Percentiles rank a stretch among this genome's conserved stretches.
phyloP scores from a whole-genome alignment of 2,113 vertebrate genomes.

The Silurus meridionalis region DNA sequence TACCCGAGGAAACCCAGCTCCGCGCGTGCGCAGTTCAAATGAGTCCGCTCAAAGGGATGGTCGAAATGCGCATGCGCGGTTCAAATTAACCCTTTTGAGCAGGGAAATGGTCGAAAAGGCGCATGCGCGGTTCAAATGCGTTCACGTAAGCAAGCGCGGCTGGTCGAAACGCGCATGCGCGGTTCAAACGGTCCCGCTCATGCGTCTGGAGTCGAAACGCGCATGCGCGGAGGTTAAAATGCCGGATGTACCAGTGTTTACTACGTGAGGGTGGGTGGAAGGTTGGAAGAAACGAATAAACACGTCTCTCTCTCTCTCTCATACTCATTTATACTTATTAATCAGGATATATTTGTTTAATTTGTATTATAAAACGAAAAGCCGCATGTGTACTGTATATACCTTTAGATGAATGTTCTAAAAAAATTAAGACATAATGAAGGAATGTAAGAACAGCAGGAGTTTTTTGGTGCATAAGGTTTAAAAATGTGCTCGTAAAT shows the following conservation, averaged over 20 bases:
- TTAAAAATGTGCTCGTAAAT: background rate
- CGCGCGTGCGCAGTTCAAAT: constrained; percentile 9
- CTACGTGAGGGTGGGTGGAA: background rate
- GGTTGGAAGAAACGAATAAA: no score
- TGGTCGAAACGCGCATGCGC: no score
- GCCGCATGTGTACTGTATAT: background rate
- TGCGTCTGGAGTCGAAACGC: no score
- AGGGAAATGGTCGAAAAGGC: no score
- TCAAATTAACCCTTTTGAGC: no score
- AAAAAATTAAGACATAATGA: background rate
- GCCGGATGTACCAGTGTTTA: background rate
- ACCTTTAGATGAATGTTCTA: background rate
- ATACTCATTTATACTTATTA: background rate
- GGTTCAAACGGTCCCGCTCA: no score
- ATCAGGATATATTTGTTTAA: accelerated
- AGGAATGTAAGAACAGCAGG: no score
- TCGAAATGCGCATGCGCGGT: background rate
- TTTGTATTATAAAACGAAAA: background rate
- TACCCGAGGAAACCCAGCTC: background rate
- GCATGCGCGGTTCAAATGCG: no score
- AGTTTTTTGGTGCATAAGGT: no score
- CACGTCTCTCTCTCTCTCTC: background rate
- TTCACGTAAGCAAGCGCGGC: no score
- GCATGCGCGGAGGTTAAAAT: background rate
- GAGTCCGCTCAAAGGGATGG: background rate